phyloP scores from a whole-genome alignment of 30 jellyfish, hydroid and myxozoan species.

The Aurelia coerulea region DNA sequence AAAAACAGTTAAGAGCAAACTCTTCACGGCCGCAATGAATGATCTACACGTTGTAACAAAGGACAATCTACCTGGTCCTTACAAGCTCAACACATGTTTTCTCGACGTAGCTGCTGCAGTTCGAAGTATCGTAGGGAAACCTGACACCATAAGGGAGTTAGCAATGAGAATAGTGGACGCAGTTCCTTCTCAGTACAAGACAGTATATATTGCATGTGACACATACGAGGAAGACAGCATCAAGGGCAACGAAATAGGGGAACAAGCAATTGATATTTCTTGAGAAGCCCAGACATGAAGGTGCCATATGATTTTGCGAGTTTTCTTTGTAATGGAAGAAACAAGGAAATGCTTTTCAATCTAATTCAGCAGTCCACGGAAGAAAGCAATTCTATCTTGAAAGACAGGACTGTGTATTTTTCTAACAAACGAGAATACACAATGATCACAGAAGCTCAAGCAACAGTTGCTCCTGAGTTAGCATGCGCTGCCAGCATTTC shows the following conservation, averaged over 20 bases:
- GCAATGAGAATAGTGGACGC: constrained; percentile 5
- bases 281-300: constrained; percentile 33
- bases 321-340: constrained; percentile 21
- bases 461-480: background rate
- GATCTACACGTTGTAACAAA: constrained; percentile 1
- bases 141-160: constrained; percentile 18
- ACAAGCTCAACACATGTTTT: background rate
- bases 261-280: constrained; percentile 23
- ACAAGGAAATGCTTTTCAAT: constrained; percentile 39
- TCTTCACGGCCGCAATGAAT: constrained; percentile 2
- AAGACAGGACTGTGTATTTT: constrained; percentile 1
- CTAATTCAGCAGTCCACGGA: constrained; percentile 7
- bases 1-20: constrained; percentile 23
- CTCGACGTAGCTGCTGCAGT: constrained; percentile 2
- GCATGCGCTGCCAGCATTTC: background rate
- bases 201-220: constrained; percentile 36
- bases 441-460: constrained; percentile 4
- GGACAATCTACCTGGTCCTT: constrained; percentile 1
- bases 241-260: constrained; percentile 25
- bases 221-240: constrained; percentile 33
- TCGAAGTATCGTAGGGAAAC: constrained; percentile 13
- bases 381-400: background rate
- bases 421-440: background rate
- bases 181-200: constrained; percentile 1
- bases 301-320: background rate